Base-by-base conservation (phyloP, 2,888 invertebrate genomes). In the Sinopyrophorus schimmeli region DNA sequence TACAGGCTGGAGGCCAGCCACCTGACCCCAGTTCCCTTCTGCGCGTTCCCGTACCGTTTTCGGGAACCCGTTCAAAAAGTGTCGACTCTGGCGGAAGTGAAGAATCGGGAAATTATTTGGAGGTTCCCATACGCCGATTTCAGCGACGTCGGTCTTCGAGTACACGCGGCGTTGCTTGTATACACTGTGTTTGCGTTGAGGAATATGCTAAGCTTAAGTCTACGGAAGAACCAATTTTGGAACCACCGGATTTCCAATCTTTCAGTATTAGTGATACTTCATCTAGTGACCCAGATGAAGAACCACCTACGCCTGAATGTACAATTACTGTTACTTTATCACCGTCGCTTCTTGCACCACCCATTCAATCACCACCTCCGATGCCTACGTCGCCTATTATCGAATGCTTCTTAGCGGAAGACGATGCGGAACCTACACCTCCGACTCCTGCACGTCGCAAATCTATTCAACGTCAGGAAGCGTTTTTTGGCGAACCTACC, bases 401-500 rank as follows among this genome's bases (percentile, higher is more conserved):
- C 56, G 81, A 82, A 66, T 73, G 79, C 20, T 80, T 80, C 57
- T 79, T 80, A 1, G 61, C 64, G 4, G 66, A 70, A 16, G 66
- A 66, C 21, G 70, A 72, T 46, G 59, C 63, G 18, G 58, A 60
- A 31, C 61, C 65, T 47, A 63, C 67, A 9, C 65, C 69, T 5
- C 24, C 55, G n/a, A 68, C 68, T 9, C 69, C 68, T 18, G 59
- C 63, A 48, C 76, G 89, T 38, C 78, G 88, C 55, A 82, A 86
- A 48, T 88, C 89, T 4, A 86, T 89, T 63, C 86, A 87, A 43
- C 80, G 91, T 10, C 91, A 91, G 69, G 89, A 89, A 72, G 90
- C 90, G 1, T 84, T 90, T 63, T 86, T 89, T 61, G 85, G 86
- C 20, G 86, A 86, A 66, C 85, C 86, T 3, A 84, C 83, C 0